These are phyloP conservation scores for Psylliodes chrysocephalus DNA, from an alignment of 2,888 invertebrate genomes.

Conservation along the genomic window DNA sequence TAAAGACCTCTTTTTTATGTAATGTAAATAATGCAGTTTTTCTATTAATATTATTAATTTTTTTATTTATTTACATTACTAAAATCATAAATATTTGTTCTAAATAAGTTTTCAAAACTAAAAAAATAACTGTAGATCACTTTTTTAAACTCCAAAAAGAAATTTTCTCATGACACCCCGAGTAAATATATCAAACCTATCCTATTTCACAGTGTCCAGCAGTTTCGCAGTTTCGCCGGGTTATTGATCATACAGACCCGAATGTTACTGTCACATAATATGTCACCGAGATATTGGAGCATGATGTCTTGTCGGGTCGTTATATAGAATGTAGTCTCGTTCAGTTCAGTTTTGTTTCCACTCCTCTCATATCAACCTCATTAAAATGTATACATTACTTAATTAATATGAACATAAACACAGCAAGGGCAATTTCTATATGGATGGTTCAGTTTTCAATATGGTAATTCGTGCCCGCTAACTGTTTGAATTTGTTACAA, in stretches of 20 bases:
- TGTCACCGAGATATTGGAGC: slow-evolving; percentile 29
- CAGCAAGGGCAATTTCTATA: slow-evolving; percentile 23
- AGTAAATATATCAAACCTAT: slow-evolving; percentile 12
- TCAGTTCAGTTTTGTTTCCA: slow-evolving; percentile 33
- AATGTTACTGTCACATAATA: slow-evolving; percentile 36
- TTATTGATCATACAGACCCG: slow-evolving; percentile 27
- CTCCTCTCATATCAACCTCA: slow-evolving; percentile 32
- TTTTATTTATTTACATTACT: too few relatives aligned
- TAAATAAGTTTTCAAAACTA: too few relatives aligned
- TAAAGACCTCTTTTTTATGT: too few relatives aligned
- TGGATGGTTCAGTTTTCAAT: not conserved
- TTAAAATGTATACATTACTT: slow-evolving; percentile 43
- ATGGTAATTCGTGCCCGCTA: slow-evolving; percentile 18
- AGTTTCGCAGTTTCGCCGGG: slow-evolving; percentile 17
- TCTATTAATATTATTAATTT: too few relatives aligned
- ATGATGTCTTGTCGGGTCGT: slow-evolving; percentile 31
- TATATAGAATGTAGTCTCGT: slow-evolving; percentile 16
- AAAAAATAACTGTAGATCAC: too few relatives aligned
- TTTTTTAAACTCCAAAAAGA: not conserved
- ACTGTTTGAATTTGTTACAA: not conserved
- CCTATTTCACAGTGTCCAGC: slow-evolving; percentile 17
- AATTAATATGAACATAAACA: slow-evolving; percentile 45
- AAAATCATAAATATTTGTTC: too few relatives aligned
- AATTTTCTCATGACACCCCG: not conserved
- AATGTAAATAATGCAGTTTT: too few relatives aligned